Percentiles rank a stretch among this genome's conserved stretches.
Conservation (phyloP, 2,888 invertebrate genomes). For the Rhamphomyia laevipes region DNA sequence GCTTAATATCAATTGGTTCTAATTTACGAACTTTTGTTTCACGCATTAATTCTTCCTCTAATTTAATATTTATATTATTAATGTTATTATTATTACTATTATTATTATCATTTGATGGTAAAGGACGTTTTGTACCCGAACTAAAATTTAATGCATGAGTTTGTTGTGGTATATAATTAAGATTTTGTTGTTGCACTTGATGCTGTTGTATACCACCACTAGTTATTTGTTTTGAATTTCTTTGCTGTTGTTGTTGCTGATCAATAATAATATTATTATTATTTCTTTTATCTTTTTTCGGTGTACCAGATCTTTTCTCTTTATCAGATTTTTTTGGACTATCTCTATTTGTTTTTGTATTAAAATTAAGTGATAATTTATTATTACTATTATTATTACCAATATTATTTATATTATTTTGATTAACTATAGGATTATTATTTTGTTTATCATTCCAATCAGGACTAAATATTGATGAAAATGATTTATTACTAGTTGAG, state of each 20-base stretch:
- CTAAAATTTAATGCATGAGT: slow-evolving; percentile 13
- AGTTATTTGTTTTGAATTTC: background rate
- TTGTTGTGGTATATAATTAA: slow-evolving; percentile 17
- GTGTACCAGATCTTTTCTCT: slow-evolving; percentile 20
- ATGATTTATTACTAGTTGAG: slow-evolving; percentile 14
- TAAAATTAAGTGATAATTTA: slow-evolving; percentile 12
- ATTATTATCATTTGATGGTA: slow-evolving; percentile 11
- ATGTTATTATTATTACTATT: slow-evolving; percentile 7
- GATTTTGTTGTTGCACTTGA: slow-evolving; percentile 10
- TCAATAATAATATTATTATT: no score
- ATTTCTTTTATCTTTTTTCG: slow-evolving; percentile 27
- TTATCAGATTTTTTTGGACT: slow-evolving; percentile 32
- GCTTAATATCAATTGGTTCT: slow-evolving; percentile 16
- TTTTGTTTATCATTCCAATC: slow-evolving; percentile 33
- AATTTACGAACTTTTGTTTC: slow-evolving; percentile 31
- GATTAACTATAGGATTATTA: slow-evolving; percentile 7
- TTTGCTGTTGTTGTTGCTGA: background rate
- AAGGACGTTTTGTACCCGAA: slow-evolving; percentile 16
- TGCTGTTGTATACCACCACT: slow-evolving; percentile 7
- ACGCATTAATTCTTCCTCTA: slow-evolving; percentile 24
- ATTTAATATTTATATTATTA: slow-evolving; percentile 9
- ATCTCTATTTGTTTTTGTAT: slow-evolving; percentile 22
- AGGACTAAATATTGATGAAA: slow-evolving; percentile 33
- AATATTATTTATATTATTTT: slow-evolving; percentile 8
- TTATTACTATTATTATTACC: slow-evolving; percentile 13